Evolutionary conservation across 1,140 invertebrate species (phyloP), one percentile per base, ranked within the genome.

Genomic region (Habropoda laboriosa): DNA sequence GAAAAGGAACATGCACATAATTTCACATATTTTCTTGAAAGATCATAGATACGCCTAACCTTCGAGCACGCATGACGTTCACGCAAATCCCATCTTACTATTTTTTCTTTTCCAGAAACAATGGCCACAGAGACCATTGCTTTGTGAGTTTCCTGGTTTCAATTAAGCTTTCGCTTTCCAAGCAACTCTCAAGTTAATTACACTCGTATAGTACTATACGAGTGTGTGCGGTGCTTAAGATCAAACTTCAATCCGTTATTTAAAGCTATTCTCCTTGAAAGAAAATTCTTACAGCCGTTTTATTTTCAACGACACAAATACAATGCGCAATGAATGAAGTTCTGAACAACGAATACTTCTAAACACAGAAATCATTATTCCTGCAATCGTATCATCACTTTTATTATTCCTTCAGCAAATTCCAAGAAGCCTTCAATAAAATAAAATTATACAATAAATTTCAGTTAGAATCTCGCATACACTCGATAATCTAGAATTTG

Each of bases 101-200:
- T 35, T 55, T 40, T 76, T 42, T 60, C 18, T 42, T 57, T 42
- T 27, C 27, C 30, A 51, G 73, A 67, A 76, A 76, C 73, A 76
- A 76, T 76, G 63, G 35, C 38, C 27, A 38, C n/a, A 40, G 45
- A 45, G 63, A 67, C 40, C 13, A 40, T 45, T 75, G 27, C 61
- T 45, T 67, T 3, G 21, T 13, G 49, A 55, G 38, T 76, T 76
- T 76, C 63, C 73, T 67, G 61, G 38, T 67, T 76, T 42, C 51
- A 76, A 75, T 57, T 55, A 57, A 76, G 73, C 63, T 67, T 76
- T 76, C 73, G 63, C 73, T 76, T 76, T 76, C 61, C 63, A 76
- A 30, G 21, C 27, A 67, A 57, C 30, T 76, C 63, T 57, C 49
- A 18, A 67, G 63, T 24, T 66, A 76, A 76, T 76, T 57, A 57